A percentile compares a stretch with the other conserved stretches of the same genome.
Conservation (phyloP, 2,113 vertebrate species). For the Nothobranchius furzeri region DNA sequence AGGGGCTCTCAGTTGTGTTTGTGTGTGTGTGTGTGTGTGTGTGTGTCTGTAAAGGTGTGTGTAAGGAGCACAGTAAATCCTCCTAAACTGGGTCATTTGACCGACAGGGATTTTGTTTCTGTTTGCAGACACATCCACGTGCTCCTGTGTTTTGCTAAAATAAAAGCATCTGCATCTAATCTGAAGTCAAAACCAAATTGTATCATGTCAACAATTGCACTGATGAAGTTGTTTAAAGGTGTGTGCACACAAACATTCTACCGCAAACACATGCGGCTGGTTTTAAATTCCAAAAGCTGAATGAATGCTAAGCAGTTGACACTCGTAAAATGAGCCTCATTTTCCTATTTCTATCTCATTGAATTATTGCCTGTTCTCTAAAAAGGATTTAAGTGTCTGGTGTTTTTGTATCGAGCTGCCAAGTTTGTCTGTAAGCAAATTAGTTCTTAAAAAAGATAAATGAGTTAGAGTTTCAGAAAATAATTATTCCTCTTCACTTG, state of each 20-base stretch:
- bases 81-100: constrained; percentile 66
- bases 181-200: constrained; percentile 77
- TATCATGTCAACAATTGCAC: constrained; percentile 77
- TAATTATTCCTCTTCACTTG: constrained; percentile 52
- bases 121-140: constrained; percentile 62
- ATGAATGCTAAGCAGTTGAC: constrained; percentile 43
- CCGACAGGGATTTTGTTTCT: constrained; percentile 74
- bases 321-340: constrained; percentile 48
- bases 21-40: constrained; percentile 12
- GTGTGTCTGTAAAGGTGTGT: constrained; percentile 29
- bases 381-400: constrained; percentile 23
- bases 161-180: constrained; percentile 79
- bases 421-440: constrained; percentile 22
- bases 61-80: constrained; percentile 63
- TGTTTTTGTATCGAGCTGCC: constrained; percentile 38
- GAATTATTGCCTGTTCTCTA: constrained; percentile 26
- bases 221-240: constrained; percentile 62
- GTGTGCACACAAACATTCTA: constrained; percentile 17
- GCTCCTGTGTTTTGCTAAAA: constrained; percentile 56
- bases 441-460: constrained; percentile 41
- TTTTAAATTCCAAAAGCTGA: constrained; percentile 22
- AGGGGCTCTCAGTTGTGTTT: constrained; percentile 8
- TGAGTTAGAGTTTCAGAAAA: constrained; percentile 49
- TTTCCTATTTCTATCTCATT: constrained; percentile 53
- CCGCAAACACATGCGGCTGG: constrained; percentile 3